phyloP scores from a whole-genome alignment of 2,113 vertebrate genomes.

The Ictalurus furcatus region DNA sequence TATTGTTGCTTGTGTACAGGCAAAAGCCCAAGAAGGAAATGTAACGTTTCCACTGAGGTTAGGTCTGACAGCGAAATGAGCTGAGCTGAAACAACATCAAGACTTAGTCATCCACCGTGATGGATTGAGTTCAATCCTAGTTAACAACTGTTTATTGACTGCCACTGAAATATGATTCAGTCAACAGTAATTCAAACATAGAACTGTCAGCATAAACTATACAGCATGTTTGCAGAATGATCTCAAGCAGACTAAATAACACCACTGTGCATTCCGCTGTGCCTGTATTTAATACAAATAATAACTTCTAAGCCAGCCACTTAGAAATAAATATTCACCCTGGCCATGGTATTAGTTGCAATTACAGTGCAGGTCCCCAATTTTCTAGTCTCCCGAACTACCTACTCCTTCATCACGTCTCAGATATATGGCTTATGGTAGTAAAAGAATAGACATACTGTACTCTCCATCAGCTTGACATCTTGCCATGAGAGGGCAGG shows the following conservation, averaged over 20 bases:
- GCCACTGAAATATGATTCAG: background rate
- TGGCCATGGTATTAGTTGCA: background rate
- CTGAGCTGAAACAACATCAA: background rate
- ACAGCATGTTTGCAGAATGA: too few relatives aligned
- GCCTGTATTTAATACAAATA: background rate
- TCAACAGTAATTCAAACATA: too few relatives aligned
- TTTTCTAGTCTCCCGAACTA: background rate
- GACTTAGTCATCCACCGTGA: background rate
- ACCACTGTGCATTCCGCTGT: too few relatives aligned
- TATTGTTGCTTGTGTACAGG: background rate
- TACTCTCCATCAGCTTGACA: conserved; percentile 7
- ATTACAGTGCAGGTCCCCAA: background rate
- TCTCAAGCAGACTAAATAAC: too few relatives aligned
- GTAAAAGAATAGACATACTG: background rate
- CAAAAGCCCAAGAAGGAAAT: background rate
- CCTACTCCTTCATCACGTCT: background rate
- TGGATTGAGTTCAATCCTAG: background rate
- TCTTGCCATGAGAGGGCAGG: conserved; percentile 46
- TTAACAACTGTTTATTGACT: background rate
- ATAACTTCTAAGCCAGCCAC: background rate
- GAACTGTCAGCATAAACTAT: too few relatives aligned
- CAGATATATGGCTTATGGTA: background rate
- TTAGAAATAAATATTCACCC: background rate
- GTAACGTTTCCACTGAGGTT: background rate
- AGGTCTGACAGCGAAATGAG: background rate